Evolutionary conservation across 2,888 invertebrate genomes (phyloP), one percentile per base, ranked within the genome.

Genomic region (Ochropleura plecta): DNA sequence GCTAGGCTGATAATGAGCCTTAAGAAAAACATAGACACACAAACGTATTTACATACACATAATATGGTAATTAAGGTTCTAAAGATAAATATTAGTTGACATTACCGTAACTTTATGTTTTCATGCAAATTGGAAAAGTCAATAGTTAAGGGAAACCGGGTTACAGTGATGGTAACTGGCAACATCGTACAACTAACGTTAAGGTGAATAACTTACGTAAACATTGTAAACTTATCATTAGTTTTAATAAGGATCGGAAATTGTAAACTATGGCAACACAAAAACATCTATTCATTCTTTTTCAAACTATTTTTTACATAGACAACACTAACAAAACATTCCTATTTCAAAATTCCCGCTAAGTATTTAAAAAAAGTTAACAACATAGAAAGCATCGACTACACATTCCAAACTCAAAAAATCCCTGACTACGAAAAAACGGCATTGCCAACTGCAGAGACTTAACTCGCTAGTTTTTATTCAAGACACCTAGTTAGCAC

Each of bases 401-500:
- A 57, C 44, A 59, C 4, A 65, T 65, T 60, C 60, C 46, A 69
- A 42, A 69, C 62, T 42, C 3, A 80, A 80, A 78, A 79, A 70
- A 44, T 18, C 14, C 10, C 40, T 20, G 68, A 5, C n/a, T 18
- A 60, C 40, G 1, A 49, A 77, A 73, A 60, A 48, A 18, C 59
- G 10, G 20, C 16, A 6, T 40, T 55, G 42, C 67, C 64, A 70
- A 70, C 66, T 42, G 55, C 70, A 76, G 65, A 30, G 49, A 55
- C 14, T 12, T 59, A 42, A 68, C 67, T 46, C 9, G 16, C 70
- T 3, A 64, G 62, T 79, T 83, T 82, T 85, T 85, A 82, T 85
- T 83, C 76, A 82, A 68, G 62, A 70, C 70, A 30, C 65, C 79
- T 74, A 79, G 86, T 82, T 82, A 81, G 72, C 76, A 76, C 79